phyloP scores from a whole-genome alignment of 2,888 invertebrate species.

The Noctua comes region DNA sequence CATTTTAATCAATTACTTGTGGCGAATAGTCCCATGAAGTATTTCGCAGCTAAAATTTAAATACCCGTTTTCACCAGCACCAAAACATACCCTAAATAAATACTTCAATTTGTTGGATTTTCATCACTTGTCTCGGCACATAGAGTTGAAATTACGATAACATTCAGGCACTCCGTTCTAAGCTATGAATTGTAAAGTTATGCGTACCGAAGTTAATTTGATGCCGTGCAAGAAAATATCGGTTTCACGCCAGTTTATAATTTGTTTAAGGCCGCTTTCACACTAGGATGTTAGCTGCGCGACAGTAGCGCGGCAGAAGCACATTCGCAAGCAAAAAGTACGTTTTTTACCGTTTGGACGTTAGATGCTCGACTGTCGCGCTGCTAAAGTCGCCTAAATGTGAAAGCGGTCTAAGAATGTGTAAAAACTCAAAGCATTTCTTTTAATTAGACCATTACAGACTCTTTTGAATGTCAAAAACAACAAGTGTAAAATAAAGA shows the following conservation, averaged over 20 bases:
- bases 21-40: slow-evolving; percentile 25
- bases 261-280: no score
- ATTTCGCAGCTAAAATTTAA: slow-evolving; percentile 5
- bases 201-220: slow-evolving; percentile 22
- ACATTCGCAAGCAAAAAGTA: no score
- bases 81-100: neutral
- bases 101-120: neutral
- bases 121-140: rapidly evolving
- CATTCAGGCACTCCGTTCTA: slow-evolving; percentile 3
- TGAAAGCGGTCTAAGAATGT: no score
- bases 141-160: neutral
- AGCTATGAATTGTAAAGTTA: slow-evolving; percentile 37
- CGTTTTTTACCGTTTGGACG: no score
- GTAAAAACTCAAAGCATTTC: neutral
- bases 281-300: no score
- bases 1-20: slow-evolving; percentile 45
- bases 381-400: no score
- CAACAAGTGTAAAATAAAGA: no score
- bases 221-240: slow-evolving; percentile 22
- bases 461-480: no score
- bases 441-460: no score
- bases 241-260: slow-evolving; percentile 3
- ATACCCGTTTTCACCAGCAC: neutral
- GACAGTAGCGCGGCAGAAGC: no score
- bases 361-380: no score